Evolutionary conservation across 2,113 vertebrate species (phyloP), one percentile per base, ranked within the genome.

Genomic region (Thunnus maccoyii): DNA sequence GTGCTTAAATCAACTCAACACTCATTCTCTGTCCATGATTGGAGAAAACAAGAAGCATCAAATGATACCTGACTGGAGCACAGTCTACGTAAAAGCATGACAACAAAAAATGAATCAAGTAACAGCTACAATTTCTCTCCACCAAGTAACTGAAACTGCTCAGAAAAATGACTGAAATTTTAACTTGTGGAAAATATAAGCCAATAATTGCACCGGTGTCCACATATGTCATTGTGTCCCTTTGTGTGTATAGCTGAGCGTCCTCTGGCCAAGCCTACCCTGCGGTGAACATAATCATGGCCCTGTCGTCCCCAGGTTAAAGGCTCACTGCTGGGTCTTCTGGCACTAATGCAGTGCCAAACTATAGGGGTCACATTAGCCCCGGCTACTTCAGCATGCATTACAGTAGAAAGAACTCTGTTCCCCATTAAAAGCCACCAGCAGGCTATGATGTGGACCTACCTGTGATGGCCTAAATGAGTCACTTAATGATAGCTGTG

Each of bases 341-440:
- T 88, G 90, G 85, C 90, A 90, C 91, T 93, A 94, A 93, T 93
- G 89, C 80, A 64, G 81, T 85, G 74, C 69, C 71, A 84, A 92
- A 93, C 92, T 91, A 92, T 93, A 91, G 91, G 90, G 93, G 89
- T 89, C 82, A 78, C 86, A 89, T 89, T 88, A 91, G 91, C 74
- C 78, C 55, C 16, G 8, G 87, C 78, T 88, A 86, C 88, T 87
- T 88, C 88, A 84, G 80, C 78, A 68, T 72, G 79, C 78, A 84
- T 91, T 89, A 88, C 79, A 83, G 83, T 76, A 86, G 71, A 92
- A 93, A 86, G 67, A 87, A 87, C 71, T 77, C 67, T 57, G 63
- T 66, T 88, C 69, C 75, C 86, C 82, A 88, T 92, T 92, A 88
- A 93, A 90, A 87, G 86, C 86, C 87, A 91, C 77, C 88, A 88